Evolutionary conservation across 2,888 invertebrate species (phyloP), one percentile per base, ranked within the genome.

Genomic region (Cetonia aurata): DNA sequence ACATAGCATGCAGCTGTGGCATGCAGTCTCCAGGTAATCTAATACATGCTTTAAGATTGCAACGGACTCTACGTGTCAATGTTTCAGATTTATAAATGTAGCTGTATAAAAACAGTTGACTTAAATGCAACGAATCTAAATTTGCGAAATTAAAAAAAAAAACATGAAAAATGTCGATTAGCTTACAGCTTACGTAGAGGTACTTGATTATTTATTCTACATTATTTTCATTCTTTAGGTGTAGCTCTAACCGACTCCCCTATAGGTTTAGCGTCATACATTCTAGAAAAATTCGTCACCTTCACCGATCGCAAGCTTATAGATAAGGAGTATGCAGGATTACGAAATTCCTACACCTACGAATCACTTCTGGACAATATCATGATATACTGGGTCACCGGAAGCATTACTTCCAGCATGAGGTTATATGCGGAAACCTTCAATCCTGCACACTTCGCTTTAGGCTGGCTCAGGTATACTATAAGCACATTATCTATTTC

Each of bases 201-300:
- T n/a, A n/a, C n/a, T n/a, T n/a, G n/a, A n/a, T n/a, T n/a, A n/a
- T n/a, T n/a, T n/a, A n/a, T n/a, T n/a, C n/a, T 46, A 31, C 41
- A 2, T 10, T 57, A 57, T 57, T 57, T 37, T 15, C 4, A 33
- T 33, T 25, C 25, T 25, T 25, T 25, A 25, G 93, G 94, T 17
- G 86, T 89, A 0, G 91, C 86, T 0, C 82, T 96, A 41, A 85
- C 88, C 15, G 92, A 94, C 76, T 92, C 93, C 0, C 97, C 98
- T 0, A 88, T 92, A 0, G 96, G 96, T 0, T 84, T 98, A 70
- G 96, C 96, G 0, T 94, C 94, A 0, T 98, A 96, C 79, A 93
- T 97, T 66, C 83, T 98, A 10, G 96, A 98, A 79, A 97, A 96
- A 82, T 96, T 95, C 85, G 90, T 91, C 10, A 89, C 90, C 0